Evolutionary conservation across 2,797 vertebrate genomes (phyloP).

Genomic region (Cyclura pinguis): DNA sequence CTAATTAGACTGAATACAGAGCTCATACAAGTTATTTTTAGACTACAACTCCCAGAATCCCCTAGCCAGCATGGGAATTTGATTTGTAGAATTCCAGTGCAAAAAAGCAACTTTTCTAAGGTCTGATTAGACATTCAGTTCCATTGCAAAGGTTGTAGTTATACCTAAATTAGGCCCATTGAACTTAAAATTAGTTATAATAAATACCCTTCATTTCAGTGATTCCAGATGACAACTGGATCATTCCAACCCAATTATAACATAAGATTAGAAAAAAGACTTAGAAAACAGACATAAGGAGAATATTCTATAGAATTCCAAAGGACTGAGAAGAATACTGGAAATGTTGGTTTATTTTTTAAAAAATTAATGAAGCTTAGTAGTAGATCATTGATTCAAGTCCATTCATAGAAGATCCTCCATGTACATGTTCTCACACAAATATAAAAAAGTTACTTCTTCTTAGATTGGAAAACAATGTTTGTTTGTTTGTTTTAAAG

Average conservation of each 20-base stretch:
- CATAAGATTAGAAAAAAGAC: conserved; percentile 35
- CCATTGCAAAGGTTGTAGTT: not conserved
- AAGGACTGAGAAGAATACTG: conserved; percentile 47
- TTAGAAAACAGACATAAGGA: not conserved
- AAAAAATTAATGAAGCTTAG: conserved; percentile 30
- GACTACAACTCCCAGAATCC: too few relatives aligned
- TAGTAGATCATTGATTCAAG: conserved; percentile 34
- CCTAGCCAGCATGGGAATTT: too few relatives aligned
- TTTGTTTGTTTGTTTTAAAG: conserved; percentile 26
- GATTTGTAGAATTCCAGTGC: too few relatives aligned
- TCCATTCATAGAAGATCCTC: conserved; percentile 37
- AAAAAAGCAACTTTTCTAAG: too few relatives aligned
- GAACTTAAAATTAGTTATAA: not conserved
- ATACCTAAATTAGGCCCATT: not conserved
- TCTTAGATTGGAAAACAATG: conserved; percentile 53
- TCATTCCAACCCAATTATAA: not conserved
- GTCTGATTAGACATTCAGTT: conserved; percentile 31
- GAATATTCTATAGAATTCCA: conserved; percentile 29
- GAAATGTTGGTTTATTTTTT: conserved; percentile 33
- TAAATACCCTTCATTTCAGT: not conserved
- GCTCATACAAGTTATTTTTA: too few relatives aligned
- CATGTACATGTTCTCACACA: conserved; percentile 49
- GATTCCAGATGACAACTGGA: not conserved
- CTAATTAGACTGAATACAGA: conserved; percentile 27
- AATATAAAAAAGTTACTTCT: conserved; percentile 49